phyloP scores from a whole-genome alignment of 2,113 vertebrate species.

The Microcebus jonahi region DNA sequence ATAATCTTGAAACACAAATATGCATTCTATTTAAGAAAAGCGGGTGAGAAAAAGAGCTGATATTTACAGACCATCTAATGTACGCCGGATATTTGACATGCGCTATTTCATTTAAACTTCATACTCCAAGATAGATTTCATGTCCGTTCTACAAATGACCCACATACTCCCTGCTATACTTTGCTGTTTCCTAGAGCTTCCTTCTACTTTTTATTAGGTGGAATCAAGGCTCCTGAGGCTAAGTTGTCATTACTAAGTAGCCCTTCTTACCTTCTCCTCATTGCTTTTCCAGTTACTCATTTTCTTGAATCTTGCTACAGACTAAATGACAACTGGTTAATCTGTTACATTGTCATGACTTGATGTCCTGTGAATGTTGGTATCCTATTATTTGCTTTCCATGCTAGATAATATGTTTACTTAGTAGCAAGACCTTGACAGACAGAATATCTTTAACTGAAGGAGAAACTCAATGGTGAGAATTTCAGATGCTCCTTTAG shows the following conservation, averaged over 20 bases:
- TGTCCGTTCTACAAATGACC: not conserved
- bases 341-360: not conserved
- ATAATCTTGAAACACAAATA: not conserved
- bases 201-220: not conserved
- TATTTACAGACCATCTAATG: not conserved
- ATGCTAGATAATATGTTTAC: not conserved
- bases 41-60: not conserved
- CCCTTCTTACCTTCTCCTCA: not conserved
- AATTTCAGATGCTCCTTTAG: not conserved
- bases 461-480: not conserved
- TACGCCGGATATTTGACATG: not conserved
- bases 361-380: not conserved
- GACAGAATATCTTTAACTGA: not conserved
- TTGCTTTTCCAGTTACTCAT: not conserved
- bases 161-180: not conserved
- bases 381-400: not conserved
- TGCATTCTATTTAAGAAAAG: not conserved
- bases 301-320: not conserved
- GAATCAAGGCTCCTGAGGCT: rapidly evolving
- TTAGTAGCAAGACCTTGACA: not conserved
- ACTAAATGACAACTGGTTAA: not conserved
- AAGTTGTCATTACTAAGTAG: not conserved
- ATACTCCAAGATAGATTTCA: not conserved
- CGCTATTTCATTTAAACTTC: not conserved
- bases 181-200: not conserved